Evolutionary conservation across 2,113 vertebrate genomes (phyloP).

Genomic region (Chrysochloris asiatica): DNA sequence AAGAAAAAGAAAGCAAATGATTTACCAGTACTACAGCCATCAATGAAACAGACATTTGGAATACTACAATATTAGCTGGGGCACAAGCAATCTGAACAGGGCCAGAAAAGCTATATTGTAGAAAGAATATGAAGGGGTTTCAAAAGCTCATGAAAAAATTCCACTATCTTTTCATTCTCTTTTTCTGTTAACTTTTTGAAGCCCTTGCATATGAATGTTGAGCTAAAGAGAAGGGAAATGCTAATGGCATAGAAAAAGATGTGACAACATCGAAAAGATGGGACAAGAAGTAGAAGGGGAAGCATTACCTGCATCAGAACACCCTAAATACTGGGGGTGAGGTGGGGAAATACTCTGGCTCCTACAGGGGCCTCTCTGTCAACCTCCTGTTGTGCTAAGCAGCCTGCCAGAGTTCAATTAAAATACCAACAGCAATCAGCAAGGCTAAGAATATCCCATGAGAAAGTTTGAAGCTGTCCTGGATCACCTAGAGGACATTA

Average conservation of each 20-base stretch:
- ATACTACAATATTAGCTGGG: not conserved
- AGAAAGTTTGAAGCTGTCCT: conserved; percentile 49
- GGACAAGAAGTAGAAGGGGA: too few relatives aligned
- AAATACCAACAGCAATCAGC: conserved; percentile 70
- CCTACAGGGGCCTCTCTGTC: not conserved
- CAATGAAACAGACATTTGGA: not conserved
- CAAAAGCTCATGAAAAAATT: too few relatives aligned
- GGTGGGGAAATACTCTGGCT: conserved; percentile 15
- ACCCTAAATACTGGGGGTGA: not conserved
- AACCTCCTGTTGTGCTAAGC: conserved; percentile 10
- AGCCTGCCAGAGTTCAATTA: conserved; percentile 74
- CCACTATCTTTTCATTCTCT: too few relatives aligned
- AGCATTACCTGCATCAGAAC: not conserved
- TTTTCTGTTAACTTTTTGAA: too few relatives aligned
- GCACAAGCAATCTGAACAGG: not conserved
- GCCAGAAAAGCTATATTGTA: not conserved
- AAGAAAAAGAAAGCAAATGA: not conserved
- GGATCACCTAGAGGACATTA: conserved; percentile 67
- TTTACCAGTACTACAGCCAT: conserved; percentile 33
- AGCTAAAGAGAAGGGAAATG: conserved; percentile 38
- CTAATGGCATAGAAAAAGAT: not conserved
- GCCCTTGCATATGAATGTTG: not conserved
- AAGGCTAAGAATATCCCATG: conserved; percentile 75
- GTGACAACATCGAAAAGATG: too few relatives aligned
- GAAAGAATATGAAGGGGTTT: not conserved